These are phyloP conservation scores for Agrotis exclamationis DNA, from an alignment of 2,888 invertebrate species.

Conservation along the genomic window DNA sequence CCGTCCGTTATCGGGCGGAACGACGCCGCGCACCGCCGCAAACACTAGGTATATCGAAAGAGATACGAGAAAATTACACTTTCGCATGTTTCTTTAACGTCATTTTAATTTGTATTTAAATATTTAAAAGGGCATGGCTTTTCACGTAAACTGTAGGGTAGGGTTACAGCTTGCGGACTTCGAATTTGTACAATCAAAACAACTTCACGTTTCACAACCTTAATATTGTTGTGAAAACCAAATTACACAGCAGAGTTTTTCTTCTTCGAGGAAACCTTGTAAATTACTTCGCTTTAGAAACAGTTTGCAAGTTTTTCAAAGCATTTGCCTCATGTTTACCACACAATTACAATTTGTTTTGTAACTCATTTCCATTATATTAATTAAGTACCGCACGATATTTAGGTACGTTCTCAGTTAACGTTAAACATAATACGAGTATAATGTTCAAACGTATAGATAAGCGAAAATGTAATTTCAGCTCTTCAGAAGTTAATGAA, in stretches of 20 bases:
- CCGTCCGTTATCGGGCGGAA: constrained; percentile 79
- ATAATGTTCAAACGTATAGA: constrained; percentile 7
- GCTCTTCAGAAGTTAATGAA: constrained; percentile 51
- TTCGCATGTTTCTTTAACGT: constrained; percentile 26
- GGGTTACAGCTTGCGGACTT: constrained; percentile 18
- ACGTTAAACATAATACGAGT: constrained; percentile 21
- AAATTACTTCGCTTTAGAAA: constrained; percentile 50
- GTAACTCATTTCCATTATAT: constrained; percentile 18
- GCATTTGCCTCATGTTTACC: constrained; percentile 30
- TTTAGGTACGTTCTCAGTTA: constrained; percentile 10
- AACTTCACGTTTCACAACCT: constrained; percentile 36
- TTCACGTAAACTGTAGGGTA: constrained; percentile 6
- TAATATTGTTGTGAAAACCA: constrained; percentile 43
- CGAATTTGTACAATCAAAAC: constrained; percentile 34
- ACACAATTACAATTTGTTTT: constrained; percentile 41
- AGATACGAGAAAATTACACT: constrained; percentile 62
- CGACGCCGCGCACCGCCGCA: constrained; percentile 53
- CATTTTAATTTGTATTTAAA: constrained; percentile 34
- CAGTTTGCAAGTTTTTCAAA: constrained; percentile 48
- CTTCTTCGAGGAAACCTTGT: constrained; percentile 38
- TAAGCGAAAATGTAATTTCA: constrained; percentile 41
- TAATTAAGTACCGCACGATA: constrained; percentile 24
- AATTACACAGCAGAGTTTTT: constrained; percentile 44
- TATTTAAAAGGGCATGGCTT: constrained; percentile 33
- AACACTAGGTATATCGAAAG: constrained; percentile 59